Evolutionary conservation across 2,113 vertebrate species (phyloP), one percentile per base, ranked within the genome.

Genomic region (Zootoca vivipara): DNA sequence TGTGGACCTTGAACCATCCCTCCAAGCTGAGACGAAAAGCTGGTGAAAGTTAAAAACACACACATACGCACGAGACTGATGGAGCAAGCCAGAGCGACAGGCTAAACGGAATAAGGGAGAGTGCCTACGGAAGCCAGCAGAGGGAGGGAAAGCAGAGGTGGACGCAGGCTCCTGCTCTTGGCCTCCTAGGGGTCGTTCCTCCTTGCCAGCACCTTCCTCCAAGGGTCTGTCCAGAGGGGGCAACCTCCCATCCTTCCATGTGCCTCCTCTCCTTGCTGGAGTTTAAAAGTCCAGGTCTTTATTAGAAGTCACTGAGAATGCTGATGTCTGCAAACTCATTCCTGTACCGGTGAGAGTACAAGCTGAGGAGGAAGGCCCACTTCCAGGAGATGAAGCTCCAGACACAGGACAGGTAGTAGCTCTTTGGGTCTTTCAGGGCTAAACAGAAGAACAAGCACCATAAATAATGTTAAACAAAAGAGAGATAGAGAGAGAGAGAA

Each of bases 301-400:
- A 2, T 46, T 86, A 99, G 96, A 99, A 99, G 96, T 99, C 98
- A 78, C 98, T 98, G 94, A 99, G 98, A 95, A 99, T 98, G 79
- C 98, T 97, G 96, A 99, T 98, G 96, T 99, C 98, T 0, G 98
- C 98, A 0, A 99, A 99, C 93, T 99, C 98, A 3, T 97, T 97
- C 83, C 96, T 95, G 96, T 99, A 99, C 72, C 97, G 98, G 93
- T 98, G 94, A 0, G 98, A 95, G 0, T 96, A 95, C 33, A 98
- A 84, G 24, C 95, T 69, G 62, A 99, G 98, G 90, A 98, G 92
- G 92, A 97, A 97, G 56, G 98, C 96, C 98, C 98, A 99, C 90
- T 99, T 99, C 91, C 98, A 93, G 88, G 97, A 97, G 93, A 99
- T 98, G 96, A 98, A 96, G 87, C 98, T 98, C 98, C 98, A 99